These are phyloP conservation scores for Hypomesus transpacificus DNA, from an alignment of 2,113 vertebrate genomes.

Conservation along the genomic window DNA sequence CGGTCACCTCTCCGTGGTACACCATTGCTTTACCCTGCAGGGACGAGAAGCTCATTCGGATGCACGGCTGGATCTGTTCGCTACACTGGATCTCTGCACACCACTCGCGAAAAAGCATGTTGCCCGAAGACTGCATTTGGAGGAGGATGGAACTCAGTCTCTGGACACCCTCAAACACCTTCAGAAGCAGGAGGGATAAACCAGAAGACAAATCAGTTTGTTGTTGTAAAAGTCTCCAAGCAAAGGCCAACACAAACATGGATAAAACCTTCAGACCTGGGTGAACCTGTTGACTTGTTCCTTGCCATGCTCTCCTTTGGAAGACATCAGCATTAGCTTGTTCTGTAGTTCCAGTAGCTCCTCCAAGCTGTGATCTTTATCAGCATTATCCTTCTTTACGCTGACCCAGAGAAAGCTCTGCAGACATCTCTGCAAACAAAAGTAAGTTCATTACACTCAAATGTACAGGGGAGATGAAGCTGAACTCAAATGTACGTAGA, in stretches of 20 bases:
- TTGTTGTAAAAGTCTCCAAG: not conserved
- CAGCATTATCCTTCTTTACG: constrained; percentile 25
- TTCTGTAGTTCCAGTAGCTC: constrained; percentile 73
- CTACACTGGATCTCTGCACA: constrained; percentile 59
- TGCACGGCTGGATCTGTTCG: constrained; percentile 40
- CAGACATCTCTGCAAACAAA: constrained; percentile 49
- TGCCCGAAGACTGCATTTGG: constrained; percentile 69
- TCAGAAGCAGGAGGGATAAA: not conserved
- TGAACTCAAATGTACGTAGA: not conserved
- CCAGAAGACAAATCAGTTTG: not conserved
- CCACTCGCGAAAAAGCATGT: constrained; percentile 71
- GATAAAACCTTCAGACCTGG: constrained; percentile 55
- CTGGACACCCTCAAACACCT: constrained; percentile 74
- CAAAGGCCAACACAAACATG: not conserved
- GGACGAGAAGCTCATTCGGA: constrained; percentile 53
- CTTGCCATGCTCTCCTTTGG: constrained; percentile 66
- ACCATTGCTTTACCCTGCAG: constrained; percentile 33
- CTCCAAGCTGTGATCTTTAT: constrained; percentile 58
- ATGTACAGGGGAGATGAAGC: too few species aligned
- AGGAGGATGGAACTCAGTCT: constrained; percentile 62
- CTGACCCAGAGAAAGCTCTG: constrained; percentile 42
- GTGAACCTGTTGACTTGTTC: constrained; percentile 73
- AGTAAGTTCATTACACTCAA: not conserved
- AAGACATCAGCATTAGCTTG: constrained; percentile 77
- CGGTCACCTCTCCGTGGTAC: constrained; percentile 48